Evolutionary conservation across 2,113 vertebrate species (phyloP), one percentile per base, ranked within the genome.

Genomic region (Epinephelus cyanopodus): DNA sequence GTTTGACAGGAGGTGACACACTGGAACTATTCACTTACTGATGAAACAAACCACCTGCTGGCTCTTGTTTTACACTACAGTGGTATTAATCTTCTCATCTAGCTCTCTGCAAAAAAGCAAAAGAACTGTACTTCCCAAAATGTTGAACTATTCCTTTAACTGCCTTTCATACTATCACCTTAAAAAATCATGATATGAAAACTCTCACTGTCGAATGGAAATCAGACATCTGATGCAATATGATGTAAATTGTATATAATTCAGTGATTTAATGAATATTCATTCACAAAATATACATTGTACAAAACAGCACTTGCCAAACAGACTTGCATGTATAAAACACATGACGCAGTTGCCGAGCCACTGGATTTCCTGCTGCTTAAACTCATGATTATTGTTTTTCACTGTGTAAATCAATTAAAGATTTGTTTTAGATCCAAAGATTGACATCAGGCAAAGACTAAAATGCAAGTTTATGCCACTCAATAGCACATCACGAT

Each of bases 291-390:
- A 85, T 82, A 47, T 65, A 78, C 45, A 75, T 57, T 68, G 68
- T 58, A 2, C 50, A 54, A 69, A 6, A 53, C 66, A 15, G 19
- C 48, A 15, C 29, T 53, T 54, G 27, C 29, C 27, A 68, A 68
- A 52, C 48, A 68, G 13, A 81, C 69, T 42, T 71, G 58, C 74
- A 82, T 83, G 70, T 81, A 81, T 86, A 84, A 89, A 89, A 87
- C 80, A 91, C 82, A 80, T 74, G 85, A 75, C 3, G 21, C n/a
- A 70, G 17, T 65, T 50, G 18, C 42, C 63, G 60, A 74, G 73
- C 42, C 47, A 45, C n/a, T 67, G 23, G 60, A 42, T 52, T 67
- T 56, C 63, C 48, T 57, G 58, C 65, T 23, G 7, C 56, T 86
- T 52, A 33, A 60, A 61, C 13, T 50, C 45, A 27, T 23, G 45